phyloP scores from a whole-genome alignment of 2,888 invertebrate genomes.

The Boloria euphrosyne region DNA sequence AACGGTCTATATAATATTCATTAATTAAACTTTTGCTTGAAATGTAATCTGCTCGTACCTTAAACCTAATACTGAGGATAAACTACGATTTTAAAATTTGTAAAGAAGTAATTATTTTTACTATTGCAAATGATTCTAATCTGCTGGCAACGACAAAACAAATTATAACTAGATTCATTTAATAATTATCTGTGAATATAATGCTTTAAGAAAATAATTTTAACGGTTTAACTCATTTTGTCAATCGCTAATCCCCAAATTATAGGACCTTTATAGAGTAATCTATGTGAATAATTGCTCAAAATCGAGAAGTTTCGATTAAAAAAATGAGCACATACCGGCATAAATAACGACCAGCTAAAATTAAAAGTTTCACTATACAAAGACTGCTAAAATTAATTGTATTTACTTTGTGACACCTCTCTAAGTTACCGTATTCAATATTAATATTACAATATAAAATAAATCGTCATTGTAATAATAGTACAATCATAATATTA shows the following conservation, averaged over 20 bases:
- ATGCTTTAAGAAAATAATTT: conserved; percentile 19
- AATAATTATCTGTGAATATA: background rate
- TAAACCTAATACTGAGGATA: conserved; percentile 37
- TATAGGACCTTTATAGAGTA: background rate
- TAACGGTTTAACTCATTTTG: conserved; percentile 14
- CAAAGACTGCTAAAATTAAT: conserved; percentile 29
- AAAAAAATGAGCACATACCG: conserved; percentile 16
- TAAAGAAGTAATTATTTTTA: background rate
- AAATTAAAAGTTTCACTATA: conserved; percentile 29
- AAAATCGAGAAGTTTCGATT: conserved; percentile 1
- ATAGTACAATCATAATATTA: conserved; percentile 30
- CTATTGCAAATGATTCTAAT: background rate
- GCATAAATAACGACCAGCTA: conserved; percentile 17
- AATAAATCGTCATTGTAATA: conserved; percentile 33
- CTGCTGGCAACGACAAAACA: background rate
- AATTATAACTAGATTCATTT: background rate
- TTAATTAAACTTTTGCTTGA: conserved; percentile 23
- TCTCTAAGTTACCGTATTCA: conserved; percentile 32
- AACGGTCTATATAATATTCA: conserved; percentile 29
- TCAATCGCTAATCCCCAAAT: conserved; percentile 1
- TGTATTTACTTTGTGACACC: conserved; percentile 36
- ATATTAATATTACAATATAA: conserved; percentile 31
- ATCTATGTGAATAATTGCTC: background rate
- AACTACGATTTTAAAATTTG: conserved; percentile 23
- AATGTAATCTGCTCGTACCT: conserved; percentile 33